Conservation (phyloP, 2,113 vertebrate species). For the Prietella phreatophila region DNA sequence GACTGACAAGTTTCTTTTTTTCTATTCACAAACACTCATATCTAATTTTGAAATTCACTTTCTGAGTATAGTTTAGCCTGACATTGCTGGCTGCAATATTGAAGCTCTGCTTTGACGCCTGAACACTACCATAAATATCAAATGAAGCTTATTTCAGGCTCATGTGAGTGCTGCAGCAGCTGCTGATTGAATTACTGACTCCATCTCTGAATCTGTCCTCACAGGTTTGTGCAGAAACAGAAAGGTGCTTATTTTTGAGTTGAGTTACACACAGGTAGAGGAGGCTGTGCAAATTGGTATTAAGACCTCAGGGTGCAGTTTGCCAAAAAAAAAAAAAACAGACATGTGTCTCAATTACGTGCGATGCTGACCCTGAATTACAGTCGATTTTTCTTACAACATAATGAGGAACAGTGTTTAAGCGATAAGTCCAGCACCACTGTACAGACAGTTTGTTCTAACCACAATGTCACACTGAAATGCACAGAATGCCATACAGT, state of each 20-base stretch:
- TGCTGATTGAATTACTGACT: slow-evolving; percentile 24
- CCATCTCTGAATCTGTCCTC: neutral
- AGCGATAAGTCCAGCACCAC: neutral
- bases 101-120: neutral
- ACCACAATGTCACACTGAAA: neutral
- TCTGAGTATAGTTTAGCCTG: neutral
- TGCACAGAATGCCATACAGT: neutral
- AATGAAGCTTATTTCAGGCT: slow-evolving; percentile 32
- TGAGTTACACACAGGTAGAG: neutral
- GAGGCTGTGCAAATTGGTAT: neutral
- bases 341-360: neutral
- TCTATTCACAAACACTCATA: neutral
- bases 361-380: neutral
- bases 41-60: neutral
- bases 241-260: neutral
- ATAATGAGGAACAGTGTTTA: neutral
- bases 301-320: neutral
- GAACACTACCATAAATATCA: slow-evolving; percentile 33
- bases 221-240: slow-evolving; percentile 14
- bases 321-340: neutral
- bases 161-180: slow-evolving; percentile 15
- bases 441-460: neutral
- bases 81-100: slow-evolving; percentile 15
- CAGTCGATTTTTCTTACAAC: neutral
- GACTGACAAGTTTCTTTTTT: slow-evolving; percentile 18